These are phyloP conservation scores for Sebastes vulpes DNA, from an alignment of 2,797 vertebrate genomes.

Conservation along the genomic window DNA sequence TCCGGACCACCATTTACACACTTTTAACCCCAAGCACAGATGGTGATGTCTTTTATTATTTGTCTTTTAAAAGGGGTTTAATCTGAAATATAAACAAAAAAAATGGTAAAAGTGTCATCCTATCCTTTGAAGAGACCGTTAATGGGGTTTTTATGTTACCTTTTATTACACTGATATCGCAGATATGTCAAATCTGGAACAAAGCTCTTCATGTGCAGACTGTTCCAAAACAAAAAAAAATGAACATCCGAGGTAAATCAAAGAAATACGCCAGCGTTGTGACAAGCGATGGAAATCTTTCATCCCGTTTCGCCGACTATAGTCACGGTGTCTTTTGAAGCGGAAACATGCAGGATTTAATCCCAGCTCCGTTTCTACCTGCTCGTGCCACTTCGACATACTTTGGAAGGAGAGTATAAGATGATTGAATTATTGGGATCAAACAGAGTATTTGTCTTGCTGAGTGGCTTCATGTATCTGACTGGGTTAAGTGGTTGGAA, in stretches of 20 bases:
- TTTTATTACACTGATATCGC: slow-evolving; percentile 1
- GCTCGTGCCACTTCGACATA: not conserved
- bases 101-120: not conserved
- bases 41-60: not conserved
- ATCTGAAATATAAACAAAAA: not conserved
- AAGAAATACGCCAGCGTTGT: slow-evolving; percentile 24
- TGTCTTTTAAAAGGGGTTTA: not conserved
- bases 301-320: slow-evolving; percentile 3
- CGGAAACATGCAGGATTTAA: slow-evolving; percentile 13
- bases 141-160: not conserved
- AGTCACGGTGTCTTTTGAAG: slow-evolving; percentile 29
- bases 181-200: not conserved
- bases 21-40: slow-evolving; percentile 35
- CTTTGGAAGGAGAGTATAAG: not conserved
- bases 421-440: slow-evolving; percentile 32
- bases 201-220: slow-evolving; percentile 25
- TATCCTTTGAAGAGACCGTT: not conserved
- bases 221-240: slow-evolving; percentile 13
- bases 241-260: slow-evolving; percentile 21
- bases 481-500: slow-evolving; percentile 32
- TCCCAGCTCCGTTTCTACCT: slow-evolving; percentile 16
- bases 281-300: slow-evolving; percentile 44
- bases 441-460: slow-evolving; percentile 41
- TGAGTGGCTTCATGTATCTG: slow-evolving; percentile 26
- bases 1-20: slow-evolving; percentile 37